Conservation (phyloP, 2,888 invertebrate genomes). For the Lacanobia wlatinum region DNA sequence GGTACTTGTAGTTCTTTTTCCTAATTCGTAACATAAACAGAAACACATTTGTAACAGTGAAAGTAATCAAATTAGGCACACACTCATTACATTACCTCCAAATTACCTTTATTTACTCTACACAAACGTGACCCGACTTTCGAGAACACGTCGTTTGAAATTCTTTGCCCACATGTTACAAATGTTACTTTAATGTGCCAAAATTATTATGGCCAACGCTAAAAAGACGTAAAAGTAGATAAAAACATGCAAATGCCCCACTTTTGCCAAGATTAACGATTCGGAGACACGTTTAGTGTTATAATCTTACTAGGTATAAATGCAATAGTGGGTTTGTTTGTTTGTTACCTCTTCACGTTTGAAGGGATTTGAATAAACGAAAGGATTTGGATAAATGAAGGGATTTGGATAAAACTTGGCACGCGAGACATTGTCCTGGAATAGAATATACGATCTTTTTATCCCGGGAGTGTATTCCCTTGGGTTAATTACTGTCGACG, state of each 20-base stretch:
- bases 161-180: conserved; percentile 3
- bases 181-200: conserved; percentile 1
- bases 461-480: no score
- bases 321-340: no score
- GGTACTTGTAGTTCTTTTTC: no score
- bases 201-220: conserved; percentile 7
- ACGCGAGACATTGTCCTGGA: no score
- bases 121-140: conserved; percentile 28
- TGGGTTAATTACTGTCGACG: no score
- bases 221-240: conserved; percentile 15
- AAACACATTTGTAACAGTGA: conserved; percentile 1
- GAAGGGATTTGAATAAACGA: no score
- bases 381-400: no score
- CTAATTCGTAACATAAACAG: no score
- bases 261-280: conserved; percentile 25
- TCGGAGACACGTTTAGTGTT: conserved; percentile 19
- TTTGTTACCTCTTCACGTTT: no score
- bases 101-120: conserved; percentile 38
- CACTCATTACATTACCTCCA: conserved; percentile 13
- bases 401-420: no score
- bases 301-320: background rate
- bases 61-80: conserved; percentile 16
- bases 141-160: conserved; percentile 5
- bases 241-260: conserved; percentile 23
- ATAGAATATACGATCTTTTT: no score